Conservation (phyloP, 1,140 invertebrate genomes). For the Nasonia vitripennis region DNA sequence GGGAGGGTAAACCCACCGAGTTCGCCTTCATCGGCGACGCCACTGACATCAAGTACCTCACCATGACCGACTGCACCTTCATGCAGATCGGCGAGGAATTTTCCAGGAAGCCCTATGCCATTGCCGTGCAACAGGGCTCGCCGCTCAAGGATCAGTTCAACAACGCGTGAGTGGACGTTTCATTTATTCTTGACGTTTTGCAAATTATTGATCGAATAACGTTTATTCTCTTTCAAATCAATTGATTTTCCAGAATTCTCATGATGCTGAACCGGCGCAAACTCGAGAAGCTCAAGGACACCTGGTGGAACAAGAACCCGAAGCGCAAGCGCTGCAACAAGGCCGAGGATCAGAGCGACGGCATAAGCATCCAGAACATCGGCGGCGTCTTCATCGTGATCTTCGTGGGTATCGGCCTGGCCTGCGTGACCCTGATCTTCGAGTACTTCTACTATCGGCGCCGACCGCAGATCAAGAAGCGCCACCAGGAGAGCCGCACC, state of each 20-base stretch:
- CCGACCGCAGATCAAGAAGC: slow-evolving; percentile 64
- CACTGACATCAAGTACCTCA: slow-evolving; percentile 91
- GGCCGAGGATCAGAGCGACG: slow-evolving; percentile 93
- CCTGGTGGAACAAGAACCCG: slow-evolving; percentile 95
- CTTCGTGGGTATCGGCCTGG: slow-evolving; percentile 93
- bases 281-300: slow-evolving; percentile 94
- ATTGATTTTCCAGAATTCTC: slow-evolving; percentile 83
- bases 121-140: slow-evolving; percentile 97
- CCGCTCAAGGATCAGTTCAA: slow-evolving; percentile 94
- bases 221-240: background rate
- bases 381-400: slow-evolving; percentile 98
- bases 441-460: slow-evolving; percentile 97
- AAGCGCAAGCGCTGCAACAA: slow-evolving; percentile 88
- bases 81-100: slow-evolving; percentile 96
- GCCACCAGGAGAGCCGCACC: background rate
- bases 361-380: slow-evolving; percentile 98
- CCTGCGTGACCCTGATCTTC: slow-evolving; percentile 92
- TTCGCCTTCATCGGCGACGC: slow-evolving; percentile 97
- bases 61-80: slow-evolving; percentile 92
- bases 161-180: slow-evolving; percentile 83
- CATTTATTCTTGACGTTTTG: background rate
- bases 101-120: slow-evolving; percentile 96
- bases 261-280: slow-evolving; percentile 93
- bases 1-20: slow-evolving; percentile 81
- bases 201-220: too few species aligned